A percentile compares a stretch with the other conserved stretches of the same genome.
Evolutionary conservation across 2,797 vertebrate genomes (phyloP).

Genomic region (Capromys pilorides): DNA sequence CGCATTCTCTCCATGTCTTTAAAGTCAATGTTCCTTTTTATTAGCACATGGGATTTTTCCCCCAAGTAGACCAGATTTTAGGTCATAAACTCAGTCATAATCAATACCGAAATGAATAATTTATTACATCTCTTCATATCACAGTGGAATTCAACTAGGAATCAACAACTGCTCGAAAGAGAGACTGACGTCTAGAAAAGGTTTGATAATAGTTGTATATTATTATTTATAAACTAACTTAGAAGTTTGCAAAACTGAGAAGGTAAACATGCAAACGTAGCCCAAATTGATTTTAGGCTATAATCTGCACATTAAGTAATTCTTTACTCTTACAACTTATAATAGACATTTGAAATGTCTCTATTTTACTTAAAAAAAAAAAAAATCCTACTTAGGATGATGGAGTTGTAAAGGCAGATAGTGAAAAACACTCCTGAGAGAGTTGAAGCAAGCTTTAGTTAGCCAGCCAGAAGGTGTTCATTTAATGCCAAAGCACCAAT

Average conservation of each 20-base stretch:
- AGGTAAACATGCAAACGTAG: not conserved
- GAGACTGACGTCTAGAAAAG: not conserved
- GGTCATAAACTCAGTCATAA: not conserved
- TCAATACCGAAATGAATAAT: not conserved
- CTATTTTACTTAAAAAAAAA: not conserved
- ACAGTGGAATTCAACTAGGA: not conserved
- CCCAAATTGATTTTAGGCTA: not conserved
- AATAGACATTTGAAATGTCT: not conserved
- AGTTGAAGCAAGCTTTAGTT: no score
- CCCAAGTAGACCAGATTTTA: not conserved
- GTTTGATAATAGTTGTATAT: not conserved
- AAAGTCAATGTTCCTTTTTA: not conserved
- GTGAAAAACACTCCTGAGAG: no score
- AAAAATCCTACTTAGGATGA: not conserved
- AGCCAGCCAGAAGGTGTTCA: no score
- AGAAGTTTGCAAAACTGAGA: not conserved
- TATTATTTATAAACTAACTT: not conserved
- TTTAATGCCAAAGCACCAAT: no score
- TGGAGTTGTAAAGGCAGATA: no score
- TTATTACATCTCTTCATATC: not conserved
- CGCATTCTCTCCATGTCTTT: no score
- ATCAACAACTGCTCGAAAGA: not conserved
- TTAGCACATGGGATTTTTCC: not conserved
- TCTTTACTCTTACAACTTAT: not conserved
- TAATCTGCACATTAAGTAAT: not conserved